Evolutionary conservation across 2,797 vertebrate species (phyloP).

Genomic region (Hylomyscus alleni): DNA sequence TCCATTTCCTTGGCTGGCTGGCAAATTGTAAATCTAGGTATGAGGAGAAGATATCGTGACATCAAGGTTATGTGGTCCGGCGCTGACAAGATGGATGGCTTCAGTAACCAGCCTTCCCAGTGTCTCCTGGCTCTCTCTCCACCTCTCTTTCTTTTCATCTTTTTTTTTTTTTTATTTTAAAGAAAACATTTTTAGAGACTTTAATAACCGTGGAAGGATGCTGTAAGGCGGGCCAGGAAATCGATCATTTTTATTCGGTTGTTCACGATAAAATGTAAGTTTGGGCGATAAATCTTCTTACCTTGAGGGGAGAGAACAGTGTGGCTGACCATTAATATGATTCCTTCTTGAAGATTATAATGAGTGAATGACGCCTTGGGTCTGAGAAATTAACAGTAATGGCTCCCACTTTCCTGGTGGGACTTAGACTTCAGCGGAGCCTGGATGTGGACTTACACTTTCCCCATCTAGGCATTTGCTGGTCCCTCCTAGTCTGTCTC

Average conservation of each 20-base stretch:
- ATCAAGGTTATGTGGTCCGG: constrained; percentile 88
- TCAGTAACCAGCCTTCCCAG: constrained; percentile 78
- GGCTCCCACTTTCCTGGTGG: constrained; percentile 13
- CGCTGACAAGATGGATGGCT: constrained; percentile 87
- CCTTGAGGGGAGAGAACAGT: constrained; percentile 86
- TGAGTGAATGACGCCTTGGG: constrained; percentile 54
- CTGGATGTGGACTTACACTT: accelerated
- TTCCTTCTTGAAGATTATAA: constrained; percentile 67
- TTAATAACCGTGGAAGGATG: constrained; percentile 86
- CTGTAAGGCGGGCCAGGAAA: constrained; percentile 85
- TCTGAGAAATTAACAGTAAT: background rate
- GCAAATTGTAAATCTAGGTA: constrained; percentile 84
- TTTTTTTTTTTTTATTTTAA: constrained; percentile 66
- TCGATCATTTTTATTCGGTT: constrained; percentile 88
- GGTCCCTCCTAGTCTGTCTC: background rate
- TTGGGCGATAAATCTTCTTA: constrained; percentile 84
- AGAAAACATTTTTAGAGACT: constrained; percentile 87
- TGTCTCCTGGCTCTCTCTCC: constrained; percentile 70
- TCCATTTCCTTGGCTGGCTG: constrained; percentile 62
- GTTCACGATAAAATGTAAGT: constrained; percentile 87
- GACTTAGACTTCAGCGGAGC: background rate
- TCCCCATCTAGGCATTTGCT: background rate
- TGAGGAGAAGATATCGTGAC: constrained; percentile 86
- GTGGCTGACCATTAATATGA: constrained; percentile 69
- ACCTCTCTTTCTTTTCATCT: constrained; percentile 83